Conservation (phyloP, 2,113 vertebrate genomes). For the Hydropotes inermis region DNA sequence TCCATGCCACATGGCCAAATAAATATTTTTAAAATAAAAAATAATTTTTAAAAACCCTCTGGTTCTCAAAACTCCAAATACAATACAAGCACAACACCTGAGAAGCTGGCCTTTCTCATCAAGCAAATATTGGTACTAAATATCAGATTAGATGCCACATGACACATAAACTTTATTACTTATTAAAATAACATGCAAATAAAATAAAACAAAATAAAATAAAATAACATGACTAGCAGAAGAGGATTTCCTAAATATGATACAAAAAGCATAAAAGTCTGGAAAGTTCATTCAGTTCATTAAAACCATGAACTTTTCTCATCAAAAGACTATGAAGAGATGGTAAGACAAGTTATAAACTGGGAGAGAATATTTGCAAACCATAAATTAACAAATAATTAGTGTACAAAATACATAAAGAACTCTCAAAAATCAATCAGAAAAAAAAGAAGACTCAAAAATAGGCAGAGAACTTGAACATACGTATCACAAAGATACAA, state of each 20-base stretch:
- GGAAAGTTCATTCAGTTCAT: not conserved
- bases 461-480: conserved; percentile 1
- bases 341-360: not conserved
- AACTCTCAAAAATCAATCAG: conserved; percentile 13
- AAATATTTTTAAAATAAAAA: not conserved
- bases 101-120: not conserved
- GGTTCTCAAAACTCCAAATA: not conserved
- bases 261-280: not conserved
- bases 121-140: not conserved
- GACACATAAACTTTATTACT: not conserved
- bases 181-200: not conserved
- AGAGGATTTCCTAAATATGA: conserved; percentile 1
- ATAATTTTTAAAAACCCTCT: not conserved
- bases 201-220: not conserved
- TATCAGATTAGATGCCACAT: not conserved
- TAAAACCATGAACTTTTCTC: conserved; percentile 35
- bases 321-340: not conserved
- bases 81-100: not conserved
- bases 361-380: not conserved
- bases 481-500: not conserved
- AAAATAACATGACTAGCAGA: not conserved
- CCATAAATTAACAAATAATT: conserved; percentile 23
- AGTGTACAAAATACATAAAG: not conserved
- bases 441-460: conserved; percentile 11
- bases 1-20: not conserved